Conservation (phyloP, 2,797 vertebrate species). For the Sebastes elongatus region DNA sequence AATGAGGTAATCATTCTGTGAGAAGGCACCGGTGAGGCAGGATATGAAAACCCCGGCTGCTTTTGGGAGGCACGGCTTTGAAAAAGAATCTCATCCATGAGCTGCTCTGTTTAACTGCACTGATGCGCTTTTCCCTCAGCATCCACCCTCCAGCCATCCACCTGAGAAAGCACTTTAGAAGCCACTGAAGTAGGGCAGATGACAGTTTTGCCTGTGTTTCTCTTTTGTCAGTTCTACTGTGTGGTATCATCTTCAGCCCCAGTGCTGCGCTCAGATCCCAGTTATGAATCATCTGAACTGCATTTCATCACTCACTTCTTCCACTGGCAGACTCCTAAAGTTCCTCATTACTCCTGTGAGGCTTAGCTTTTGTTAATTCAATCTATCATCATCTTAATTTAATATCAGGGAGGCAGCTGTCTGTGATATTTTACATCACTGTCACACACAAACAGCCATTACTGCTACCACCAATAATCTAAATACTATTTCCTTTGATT, state of each 20-base stretch:
- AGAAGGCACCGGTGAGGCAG: conserved; percentile 40
- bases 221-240: conserved; percentile 44
- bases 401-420: conserved; percentile 36
- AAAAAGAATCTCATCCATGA: conserved; percentile 42
- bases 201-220: conserved; percentile 41
- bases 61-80: conserved; percentile 39
- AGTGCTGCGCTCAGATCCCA: conserved; percentile 21
- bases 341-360: conserved; percentile 30
- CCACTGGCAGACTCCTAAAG: conserved; percentile 25
- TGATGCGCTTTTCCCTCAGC: conserved; percentile 49
- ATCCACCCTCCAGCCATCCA: conserved; percentile 56
- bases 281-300: conserved; percentile 37
- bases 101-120: conserved; percentile 39
- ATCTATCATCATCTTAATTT: conserved; percentile 54
- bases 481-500: not conserved
- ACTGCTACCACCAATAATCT: too few species aligned
- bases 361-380: conserved; percentile 40
- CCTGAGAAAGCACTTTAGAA: conserved; percentile 55
- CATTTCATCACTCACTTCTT: conserved; percentile 49
- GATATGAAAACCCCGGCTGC: conserved; percentile 48
- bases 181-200: conserved; percentile 49
- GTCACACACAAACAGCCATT: not conserved
- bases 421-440: conserved; percentile 8
- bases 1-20: conserved; percentile 60
- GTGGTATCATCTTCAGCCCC: conserved; percentile 12